A percentile compares a stretch with the other conserved stretches of the same genome.
Evolutionary conservation across 2,113 vertebrate genomes (phyloP).

Genomic region (Actinemys pallida): DNA sequence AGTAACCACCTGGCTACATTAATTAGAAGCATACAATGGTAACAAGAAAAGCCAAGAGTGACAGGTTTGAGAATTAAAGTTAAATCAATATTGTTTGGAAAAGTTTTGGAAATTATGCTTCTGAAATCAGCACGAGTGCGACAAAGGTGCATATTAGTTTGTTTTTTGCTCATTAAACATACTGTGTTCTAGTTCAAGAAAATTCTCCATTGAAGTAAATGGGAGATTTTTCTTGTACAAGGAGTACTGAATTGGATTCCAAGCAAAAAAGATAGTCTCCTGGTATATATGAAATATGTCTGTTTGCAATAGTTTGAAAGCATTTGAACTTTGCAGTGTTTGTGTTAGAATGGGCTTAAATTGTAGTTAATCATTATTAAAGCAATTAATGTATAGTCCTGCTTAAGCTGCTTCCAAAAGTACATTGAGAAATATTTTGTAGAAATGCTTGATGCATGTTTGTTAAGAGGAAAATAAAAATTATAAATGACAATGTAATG

Average conservation of each 20-base stretch:
- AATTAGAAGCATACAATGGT: constrained; percentile 55
- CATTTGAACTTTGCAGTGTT: background rate
- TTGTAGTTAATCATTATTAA: background rate
- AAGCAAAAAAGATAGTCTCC: background rate
- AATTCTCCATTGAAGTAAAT: background rate
- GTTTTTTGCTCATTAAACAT: background rate
- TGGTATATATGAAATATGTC: background rate
- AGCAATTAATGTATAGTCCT: background rate
- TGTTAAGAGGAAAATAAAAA: background rate
- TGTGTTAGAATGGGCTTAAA: background rate
- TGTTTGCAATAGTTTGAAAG: background rate
- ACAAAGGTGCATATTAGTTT: background rate
- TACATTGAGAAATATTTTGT: background rate
- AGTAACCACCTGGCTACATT: constrained; percentile 73
- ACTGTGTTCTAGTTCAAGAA: background rate
- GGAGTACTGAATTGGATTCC: background rate
- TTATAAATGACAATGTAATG: background rate
- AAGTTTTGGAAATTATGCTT: constrained; percentile 20
- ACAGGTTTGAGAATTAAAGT: constrained; percentile 63
- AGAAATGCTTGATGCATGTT: background rate
- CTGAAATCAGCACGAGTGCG: constrained; percentile 21
- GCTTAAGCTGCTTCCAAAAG: background rate
- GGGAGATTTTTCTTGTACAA: background rate
- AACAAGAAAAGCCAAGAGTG: constrained; percentile 1
- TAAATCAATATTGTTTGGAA: constrained; percentile 46